phyloP scores from a whole-genome alignment of 2,888 invertebrate genomes.

The Cephus spinipes region DNA sequence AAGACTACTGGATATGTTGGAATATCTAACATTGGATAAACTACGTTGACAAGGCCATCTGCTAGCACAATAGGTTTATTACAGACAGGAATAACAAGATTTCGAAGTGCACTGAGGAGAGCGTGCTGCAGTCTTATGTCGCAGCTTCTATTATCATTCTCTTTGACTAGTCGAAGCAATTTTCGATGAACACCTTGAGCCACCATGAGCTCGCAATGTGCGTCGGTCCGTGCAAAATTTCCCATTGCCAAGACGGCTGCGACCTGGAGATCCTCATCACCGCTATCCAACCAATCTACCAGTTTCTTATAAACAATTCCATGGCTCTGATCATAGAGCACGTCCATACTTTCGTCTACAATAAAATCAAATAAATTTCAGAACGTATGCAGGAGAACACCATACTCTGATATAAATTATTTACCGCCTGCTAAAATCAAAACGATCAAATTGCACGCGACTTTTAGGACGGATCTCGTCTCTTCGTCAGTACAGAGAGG shows the following conservation, averaged over 20 bases:
- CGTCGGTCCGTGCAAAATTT: slow-evolving; percentile 90
- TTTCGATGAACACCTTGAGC: slow-evolving; percentile 81
- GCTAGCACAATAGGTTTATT: slow-evolving; percentile 82
- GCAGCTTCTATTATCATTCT: slow-evolving; percentile 40
- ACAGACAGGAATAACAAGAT: slow-evolving; percentile 78
- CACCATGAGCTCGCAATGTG: slow-evolving; percentile 87
- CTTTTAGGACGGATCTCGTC: slow-evolving; percentile 78
- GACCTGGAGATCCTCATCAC: slow-evolving; percentile 81
- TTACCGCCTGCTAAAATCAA: slow-evolving; percentile 87
- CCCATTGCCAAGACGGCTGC: slow-evolving; percentile 88
- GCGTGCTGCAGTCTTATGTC: slow-evolving; percentile 76
- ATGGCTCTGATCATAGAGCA: slow-evolving; percentile 81
- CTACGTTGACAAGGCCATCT: slow-evolving; percentile 79
- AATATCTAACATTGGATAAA: slow-evolving; percentile 77
- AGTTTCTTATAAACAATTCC: slow-evolving; percentile 79
- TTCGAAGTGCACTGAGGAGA: slow-evolving; percentile 81
- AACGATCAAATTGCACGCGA: slow-evolving; percentile 88
- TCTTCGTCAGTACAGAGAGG: slow-evolving; percentile 74
- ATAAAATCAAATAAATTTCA: slow-evolving; percentile 32
- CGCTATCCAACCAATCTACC: slow-evolving; percentile 81
- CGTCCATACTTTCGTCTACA: slow-evolving; percentile 88
- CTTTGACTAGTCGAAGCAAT: slow-evolving; percentile 66
- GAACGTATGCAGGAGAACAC: slow-evolving; percentile 9
- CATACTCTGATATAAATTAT: slow-evolving; percentile 6
- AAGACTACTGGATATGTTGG: slow-evolving; percentile 86